A percentile compares a stretch with the other conserved stretches of the same genome.
Evolutionary conservation across 2,113 vertebrate genomes (phyloP).

Genomic region (Pampusana beccarii): DNA sequence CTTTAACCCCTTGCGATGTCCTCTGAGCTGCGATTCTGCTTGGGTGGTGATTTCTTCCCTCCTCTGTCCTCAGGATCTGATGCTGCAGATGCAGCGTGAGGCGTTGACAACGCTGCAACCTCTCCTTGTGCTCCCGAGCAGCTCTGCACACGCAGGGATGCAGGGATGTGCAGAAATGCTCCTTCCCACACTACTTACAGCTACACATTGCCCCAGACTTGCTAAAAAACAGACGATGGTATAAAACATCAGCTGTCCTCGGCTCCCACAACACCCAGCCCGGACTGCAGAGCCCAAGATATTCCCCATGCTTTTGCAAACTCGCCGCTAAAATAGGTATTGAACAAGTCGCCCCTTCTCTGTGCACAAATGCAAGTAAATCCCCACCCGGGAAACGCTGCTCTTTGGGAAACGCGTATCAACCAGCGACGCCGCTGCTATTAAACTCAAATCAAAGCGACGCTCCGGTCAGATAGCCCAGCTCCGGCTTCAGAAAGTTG

Average conservation of each 20-base stretch:
- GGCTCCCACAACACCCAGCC: fast-evolving
- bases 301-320: fast-evolving
- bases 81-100: neutral
- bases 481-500: neutral
- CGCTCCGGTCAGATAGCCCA: fast-evolving
- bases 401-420: neutral
- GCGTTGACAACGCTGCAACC: fast-evolving
- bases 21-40: neutral
- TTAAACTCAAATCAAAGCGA: neutral
- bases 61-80: neutral
- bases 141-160: fast-evolving
- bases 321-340: fast-evolving
- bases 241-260: neutral
- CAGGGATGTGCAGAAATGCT: fast-evolving
- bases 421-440: neutral
- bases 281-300: neutral
- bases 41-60: fast-evolving
- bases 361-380: fast-evolving
- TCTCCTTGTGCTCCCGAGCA: neutral
- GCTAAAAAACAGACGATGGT: fast-evolving
- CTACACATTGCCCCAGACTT: neutral
- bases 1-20: conserved; percentile 54
- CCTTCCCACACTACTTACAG: fast-evolving
- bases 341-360: neutral
- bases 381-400: neutral